Conservation (phyloP, 2,113 vertebrate genomes). For the Phycodurus eques region DNA sequence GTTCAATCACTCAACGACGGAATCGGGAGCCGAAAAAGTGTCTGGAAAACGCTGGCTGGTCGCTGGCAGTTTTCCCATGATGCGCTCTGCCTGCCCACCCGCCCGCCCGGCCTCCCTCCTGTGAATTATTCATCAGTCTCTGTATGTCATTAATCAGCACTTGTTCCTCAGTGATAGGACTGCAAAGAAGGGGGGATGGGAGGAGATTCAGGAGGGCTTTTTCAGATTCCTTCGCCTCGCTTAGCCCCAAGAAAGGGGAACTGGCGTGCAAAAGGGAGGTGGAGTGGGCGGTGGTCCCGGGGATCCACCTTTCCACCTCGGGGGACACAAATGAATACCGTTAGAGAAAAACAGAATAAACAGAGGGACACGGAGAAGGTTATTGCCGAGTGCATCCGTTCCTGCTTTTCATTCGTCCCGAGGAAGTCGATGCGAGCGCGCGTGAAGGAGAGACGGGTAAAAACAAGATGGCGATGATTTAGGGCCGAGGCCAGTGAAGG, state of each 20-base stretch:
- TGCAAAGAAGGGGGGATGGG: slow-evolving; percentile 21
- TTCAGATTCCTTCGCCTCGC: background rate
- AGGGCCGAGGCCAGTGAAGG: slow-evolving; percentile 43
- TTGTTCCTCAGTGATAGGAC: slow-evolving; percentile 71
- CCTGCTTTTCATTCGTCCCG: slow-evolving; percentile 38
- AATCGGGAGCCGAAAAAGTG: background rate
- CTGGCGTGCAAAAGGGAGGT: too few species aligned
- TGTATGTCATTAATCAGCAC: slow-evolving; percentile 84
- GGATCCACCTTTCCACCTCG: too few species aligned
- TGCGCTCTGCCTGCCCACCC: slow-evolving; percentile 17
- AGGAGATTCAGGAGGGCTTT: background rate
- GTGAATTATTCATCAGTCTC: slow-evolving; percentile 74
- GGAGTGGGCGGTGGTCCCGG: too few species aligned
- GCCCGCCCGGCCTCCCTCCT: slow-evolving; percentile 15
- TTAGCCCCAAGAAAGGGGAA: background rate
- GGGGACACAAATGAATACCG: too few species aligned
- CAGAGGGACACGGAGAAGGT: slow-evolving; percentile 36
- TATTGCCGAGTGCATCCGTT: slow-evolving; percentile 51
- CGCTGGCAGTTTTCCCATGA: slow-evolving; percentile 19
- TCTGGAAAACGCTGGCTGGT: slow-evolving; percentile 15
- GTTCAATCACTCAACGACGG: background rate
- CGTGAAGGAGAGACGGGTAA: slow-evolving; percentile 35
- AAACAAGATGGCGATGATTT: slow-evolving; percentile 56
- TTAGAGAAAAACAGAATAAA: background rate
- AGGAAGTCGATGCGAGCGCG: slow-evolving; percentile 37